A percentile compares a stretch with the other conserved stretches of the same genome.
Conservation (phyloP, 2,797 vertebrate species). For the Arctocebus calabarensis region DNA sequence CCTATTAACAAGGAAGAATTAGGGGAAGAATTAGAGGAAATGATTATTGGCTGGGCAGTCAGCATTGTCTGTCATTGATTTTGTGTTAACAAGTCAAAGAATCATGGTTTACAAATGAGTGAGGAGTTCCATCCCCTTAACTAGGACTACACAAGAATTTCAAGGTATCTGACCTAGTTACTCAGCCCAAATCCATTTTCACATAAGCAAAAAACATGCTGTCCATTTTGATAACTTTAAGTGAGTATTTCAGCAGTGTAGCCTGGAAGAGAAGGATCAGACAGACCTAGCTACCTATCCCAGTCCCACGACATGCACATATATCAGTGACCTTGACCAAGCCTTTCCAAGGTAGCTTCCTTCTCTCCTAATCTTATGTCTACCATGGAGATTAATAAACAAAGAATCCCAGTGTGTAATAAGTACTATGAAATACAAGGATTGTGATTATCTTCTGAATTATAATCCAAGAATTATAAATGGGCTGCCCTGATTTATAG, state of each 20-base stretch:
- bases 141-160: neutral
- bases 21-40: neutral
- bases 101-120: neutral
- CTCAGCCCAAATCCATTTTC: constrained; percentile 36
- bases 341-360: constrained; percentile 30
- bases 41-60: neutral
- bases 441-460: constrained; percentile 63
- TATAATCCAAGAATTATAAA: constrained; percentile 73
- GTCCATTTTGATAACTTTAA: constrained; percentile 20
- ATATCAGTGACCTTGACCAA: neutral
- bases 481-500: constrained; percentile 61
- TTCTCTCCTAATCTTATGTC: constrained; percentile 40
- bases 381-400: constrained; percentile 59
- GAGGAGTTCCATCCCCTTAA: neutral
- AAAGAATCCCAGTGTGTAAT: constrained; percentile 21
- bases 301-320: neutral
- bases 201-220: neutral
- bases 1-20: neutral
- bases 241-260: constrained; percentile 21
- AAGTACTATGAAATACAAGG: constrained; percentile 46
- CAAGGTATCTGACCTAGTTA: constrained; percentile 30
- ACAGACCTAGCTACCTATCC: neutral
- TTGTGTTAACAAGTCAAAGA: constrained; percentile 1
- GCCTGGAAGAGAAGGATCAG: neutral
- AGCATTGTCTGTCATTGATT: neutral